Evolutionary conservation across 2,113 vertebrate species (phyloP), one percentile per base, ranked within the genome.

Genomic region (Puntigrus tetrazona): DNA sequence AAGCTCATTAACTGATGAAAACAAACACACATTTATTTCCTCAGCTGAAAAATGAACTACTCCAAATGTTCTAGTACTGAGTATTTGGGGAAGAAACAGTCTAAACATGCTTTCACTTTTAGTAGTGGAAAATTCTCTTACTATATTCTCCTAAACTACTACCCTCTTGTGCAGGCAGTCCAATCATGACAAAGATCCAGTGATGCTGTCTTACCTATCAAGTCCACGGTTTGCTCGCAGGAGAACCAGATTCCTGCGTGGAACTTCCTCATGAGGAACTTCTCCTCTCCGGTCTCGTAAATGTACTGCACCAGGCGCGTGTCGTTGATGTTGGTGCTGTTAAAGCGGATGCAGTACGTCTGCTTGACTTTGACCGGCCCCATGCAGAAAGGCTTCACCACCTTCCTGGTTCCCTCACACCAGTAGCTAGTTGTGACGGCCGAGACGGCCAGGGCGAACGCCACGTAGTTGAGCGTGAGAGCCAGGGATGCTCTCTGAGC

Each of bases 191-290:
- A 57, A 38, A 57, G n/a, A 78, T 5, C 0, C 31, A 78, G 6
- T 38, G 25, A 43, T 65, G 25, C 2, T 5, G 8, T 70, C 95
- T 95, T 89, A 97, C 97, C 97, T 36, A 94, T 85, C 41, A 94
- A 92, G 57, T 91, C 91, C 0, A 93, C 84, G 4, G 91, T 90
- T 87, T 98, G 95, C 86, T 97, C 96, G 0, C 97, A 97, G 52
- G 96, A 96, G 75, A 94, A 95, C 92, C 97, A 98, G 78, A 98
- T 96, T 0, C 96, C 96, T 0, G 94, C 94, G 7, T 98, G 96
- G 83, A 98, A 96, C 90, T 90, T 94, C 4, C 85, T 90, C 84
- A 95, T 88, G 3, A 95, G 77, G 0, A 96, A 97, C 88, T 96
- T 98, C 90, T 98, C 96, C 0, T 96, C 96, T 0, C 97, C 96